Percentiles rank a stretch among this genome's conserved stretches.
These are phyloP conservation scores for Odontamblyopus rebecca DNA, from an alignment of 2,797 vertebrate species.

Conservation along the genomic window DNA sequence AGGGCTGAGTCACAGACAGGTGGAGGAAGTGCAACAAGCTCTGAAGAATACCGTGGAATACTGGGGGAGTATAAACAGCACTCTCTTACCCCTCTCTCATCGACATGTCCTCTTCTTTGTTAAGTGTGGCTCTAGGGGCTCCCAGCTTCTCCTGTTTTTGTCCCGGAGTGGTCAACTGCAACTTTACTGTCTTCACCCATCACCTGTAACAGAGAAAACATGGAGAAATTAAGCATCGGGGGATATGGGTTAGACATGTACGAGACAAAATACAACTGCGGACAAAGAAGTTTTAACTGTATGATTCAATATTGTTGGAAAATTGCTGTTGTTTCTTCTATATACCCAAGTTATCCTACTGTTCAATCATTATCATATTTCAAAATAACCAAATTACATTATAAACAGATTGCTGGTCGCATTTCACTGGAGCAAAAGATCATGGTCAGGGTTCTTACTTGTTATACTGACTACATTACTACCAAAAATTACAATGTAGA, in stretches of 20 bases:
- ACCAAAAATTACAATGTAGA: too few species aligned
- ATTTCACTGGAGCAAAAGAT: neutral
- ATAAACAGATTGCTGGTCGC: neutral
- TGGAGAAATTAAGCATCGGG: constrained; percentile 27
- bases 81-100: constrained; percentile 55
- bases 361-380: neutral
- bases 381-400: neutral
- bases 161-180: constrained; percentile 12
- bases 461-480: neutral
- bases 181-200: constrained; percentile 24
- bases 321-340: neutral
- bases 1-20: constrained; percentile 41
- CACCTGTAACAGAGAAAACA: constrained; percentile 39
- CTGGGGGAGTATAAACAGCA: constrained; percentile 17
- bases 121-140: constrained; percentile 18
- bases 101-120: constrained; percentile 26
- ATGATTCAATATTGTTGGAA: neutral
- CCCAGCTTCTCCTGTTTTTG: constrained; percentile 19
- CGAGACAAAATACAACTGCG: neutral
- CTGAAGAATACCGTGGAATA: too few species aligned
- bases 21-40: constrained; percentile 31
- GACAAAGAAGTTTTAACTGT: neutral
- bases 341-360: neutral
- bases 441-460: neutral
- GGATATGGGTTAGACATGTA: neutral